Evolutionary conservation across 2,888 invertebrate genomes (phyloP).

Genomic region (Crepidodera aurea): DNA sequence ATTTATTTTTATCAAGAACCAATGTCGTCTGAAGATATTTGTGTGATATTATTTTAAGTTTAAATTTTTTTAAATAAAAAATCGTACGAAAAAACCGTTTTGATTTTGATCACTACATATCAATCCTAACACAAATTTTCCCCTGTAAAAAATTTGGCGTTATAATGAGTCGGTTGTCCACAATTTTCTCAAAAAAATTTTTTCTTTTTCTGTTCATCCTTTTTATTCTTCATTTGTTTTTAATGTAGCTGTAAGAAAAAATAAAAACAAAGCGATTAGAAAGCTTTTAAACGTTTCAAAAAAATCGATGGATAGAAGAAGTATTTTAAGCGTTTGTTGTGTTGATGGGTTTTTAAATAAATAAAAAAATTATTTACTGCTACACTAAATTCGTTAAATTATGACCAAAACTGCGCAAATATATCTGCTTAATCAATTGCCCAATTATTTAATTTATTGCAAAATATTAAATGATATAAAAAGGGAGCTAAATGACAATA

Average conservation of each 20-base stretch:
- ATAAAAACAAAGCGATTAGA: slow-evolving; percentile 53
- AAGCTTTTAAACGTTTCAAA: slow-evolving; percentile 20
- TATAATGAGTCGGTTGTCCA: not conserved
- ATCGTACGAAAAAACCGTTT: slow-evolving; percentile 23
- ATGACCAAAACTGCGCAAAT: no score
- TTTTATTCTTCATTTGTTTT: slow-evolving; percentile 35
- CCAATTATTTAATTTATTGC: no score
- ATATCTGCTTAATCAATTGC: no score
- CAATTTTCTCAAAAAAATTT: slow-evolving; percentile 10
- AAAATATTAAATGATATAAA: no score
- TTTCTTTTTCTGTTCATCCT: slow-evolving; percentile 7
- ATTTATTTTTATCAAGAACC: no score
- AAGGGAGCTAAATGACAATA: no score
- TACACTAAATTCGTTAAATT: no score
- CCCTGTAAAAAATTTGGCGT: slow-evolving; percentile 22
- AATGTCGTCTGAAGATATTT: no score
- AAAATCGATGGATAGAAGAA: slow-evolving; percentile 11
- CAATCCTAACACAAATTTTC: slow-evolving; percentile 5
- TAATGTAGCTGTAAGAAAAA: slow-evolving; percentile 57
- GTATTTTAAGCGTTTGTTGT: slow-evolving; percentile 5
- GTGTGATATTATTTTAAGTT: no score
- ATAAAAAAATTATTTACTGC: no score
- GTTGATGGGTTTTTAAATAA: no score
- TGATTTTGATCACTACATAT: slow-evolving; percentile 2
- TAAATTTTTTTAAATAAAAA: no score